phyloP scores from a whole-genome alignment of 2,888 invertebrate genomes.

The Xestobium rufovillosum region DNA sequence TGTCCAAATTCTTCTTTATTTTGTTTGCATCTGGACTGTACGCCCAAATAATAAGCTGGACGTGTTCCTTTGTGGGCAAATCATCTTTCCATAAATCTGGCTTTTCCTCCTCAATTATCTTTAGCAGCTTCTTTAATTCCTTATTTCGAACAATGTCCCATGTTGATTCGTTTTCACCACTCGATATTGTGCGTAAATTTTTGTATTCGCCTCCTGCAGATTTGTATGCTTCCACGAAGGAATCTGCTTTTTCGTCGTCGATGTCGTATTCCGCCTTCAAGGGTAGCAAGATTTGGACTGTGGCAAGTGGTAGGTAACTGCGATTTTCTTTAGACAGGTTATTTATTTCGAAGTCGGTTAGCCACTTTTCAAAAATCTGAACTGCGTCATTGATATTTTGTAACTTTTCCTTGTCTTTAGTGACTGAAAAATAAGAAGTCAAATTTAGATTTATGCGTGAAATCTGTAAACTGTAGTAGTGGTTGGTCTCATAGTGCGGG shows the following conservation, averaged over 20 bases:
- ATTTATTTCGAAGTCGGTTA: conserved; percentile 63
- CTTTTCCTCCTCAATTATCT: conserved; percentile 52
- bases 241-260: conserved; percentile 43
- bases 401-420: conserved; percentile 68
- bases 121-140: conserved; percentile 50
- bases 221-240: conserved; percentile 58
- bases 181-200: conserved; percentile 56
- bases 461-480: too few species aligned
- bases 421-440: conserved; percentile 45
- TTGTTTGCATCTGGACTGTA: conserved; percentile 65
- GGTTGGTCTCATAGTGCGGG: too few species aligned
- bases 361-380: conserved; percentile 61
- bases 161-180: conserved; percentile 50
- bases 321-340: conserved; percentile 62
- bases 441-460: neutral
- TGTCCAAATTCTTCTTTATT: conserved; percentile 53
- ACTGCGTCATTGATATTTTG: conserved; percentile 68
- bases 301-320: conserved; percentile 55
- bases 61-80: conserved; percentile 60
- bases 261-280: conserved; percentile 49
- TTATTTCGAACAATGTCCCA: conserved; percentile 71
- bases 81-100: conserved; percentile 58
- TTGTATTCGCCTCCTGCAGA: conserved; percentile 64
- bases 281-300: conserved; percentile 50
- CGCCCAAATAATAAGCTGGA: conserved; percentile 65